Evolutionary conservation across 2,113 vertebrate species (phyloP), one percentile per base, ranked within the genome.

Genomic region (Platysteira castanea): DNA sequence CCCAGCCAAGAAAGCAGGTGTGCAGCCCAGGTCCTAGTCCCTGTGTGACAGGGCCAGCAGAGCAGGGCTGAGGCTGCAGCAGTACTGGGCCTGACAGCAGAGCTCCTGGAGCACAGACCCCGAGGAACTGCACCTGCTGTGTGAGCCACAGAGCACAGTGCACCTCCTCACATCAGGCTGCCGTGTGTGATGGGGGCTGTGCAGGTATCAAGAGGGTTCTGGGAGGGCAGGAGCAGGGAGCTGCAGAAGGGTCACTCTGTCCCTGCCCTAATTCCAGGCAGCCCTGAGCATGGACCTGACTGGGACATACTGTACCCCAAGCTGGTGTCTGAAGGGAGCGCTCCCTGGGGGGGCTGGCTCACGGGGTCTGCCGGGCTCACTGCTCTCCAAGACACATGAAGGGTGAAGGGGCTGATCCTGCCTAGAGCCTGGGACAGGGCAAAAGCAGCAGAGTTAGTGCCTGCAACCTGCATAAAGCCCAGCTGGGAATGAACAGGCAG

Each of bases 301-400:
- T 93, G 71, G 90, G 85, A 94, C 80, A 95, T 96, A 97, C 96
- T 96, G 88, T 97, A 97, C 96, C 96, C 96, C 96, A 82, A 95
- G 86, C 17, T 92, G 95, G 90, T 95, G 95, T 71, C 77, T 92
- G 96, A 95, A 94, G 90, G 90, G 92, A 90, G 93, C 37, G 21
- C 49, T 96, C 85, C 88, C 93, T 37, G 44, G 18, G 76, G 95
- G 90, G 53, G 64, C 79, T 75, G 93, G 80, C 88, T 95, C 88
- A 94, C 53, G 12, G 86, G 93, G 12, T 94, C 93, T 97, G 95
- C 95, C 0, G n/a, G 93, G 88, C 95, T 92, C 95, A 92, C 83
- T 92, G 96, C 57, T 94, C 90, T 94, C 96, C 96, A 94, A 39
- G 76, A 88, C 93, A 95, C 96, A 94, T n/a, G 95, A 87, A 93